Conservation (phyloP, 2,888 invertebrate species). For the Tetheella fluctuosa region DNA sequence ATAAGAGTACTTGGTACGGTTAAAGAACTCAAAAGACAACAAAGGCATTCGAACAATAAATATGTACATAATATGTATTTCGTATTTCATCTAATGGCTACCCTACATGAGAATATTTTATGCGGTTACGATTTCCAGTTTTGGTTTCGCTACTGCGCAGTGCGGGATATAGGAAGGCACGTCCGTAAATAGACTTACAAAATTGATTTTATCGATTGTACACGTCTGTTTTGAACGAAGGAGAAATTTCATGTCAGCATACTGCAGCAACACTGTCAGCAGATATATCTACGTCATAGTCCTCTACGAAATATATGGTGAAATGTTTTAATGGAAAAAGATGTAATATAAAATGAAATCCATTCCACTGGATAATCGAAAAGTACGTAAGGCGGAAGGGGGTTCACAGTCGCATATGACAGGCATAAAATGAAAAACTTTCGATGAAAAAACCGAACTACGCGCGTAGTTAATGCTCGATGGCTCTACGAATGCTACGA, state of each 20-base stretch:
- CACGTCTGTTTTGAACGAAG: not conserved
- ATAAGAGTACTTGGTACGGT: no score
- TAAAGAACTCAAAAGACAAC: no score
- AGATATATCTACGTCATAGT: constrained; percentile 8
- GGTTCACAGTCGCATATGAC: constrained; percentile 42
- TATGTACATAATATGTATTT: no score
- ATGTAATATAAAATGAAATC: constrained; percentile 47
- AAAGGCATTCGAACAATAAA: no score
- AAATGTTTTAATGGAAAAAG: constrained; percentile 44
- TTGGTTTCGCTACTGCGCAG: not conserved
- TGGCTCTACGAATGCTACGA: constrained; percentile 39
- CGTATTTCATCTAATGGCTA: not conserved
- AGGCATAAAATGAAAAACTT: constrained; percentile 16
- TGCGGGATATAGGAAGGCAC: not conserved
- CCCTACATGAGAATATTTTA: not conserved
- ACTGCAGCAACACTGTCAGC: not conserved
- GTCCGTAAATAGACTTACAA: not conserved
- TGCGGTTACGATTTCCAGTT: not conserved
- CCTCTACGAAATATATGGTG: constrained; percentile 19
- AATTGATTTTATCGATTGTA: not conserved
- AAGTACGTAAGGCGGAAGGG: constrained; percentile 45
- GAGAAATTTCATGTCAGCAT: not conserved
- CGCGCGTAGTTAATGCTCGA: constrained; percentile 46
- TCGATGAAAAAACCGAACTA: constrained; percentile 44
- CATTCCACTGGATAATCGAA: constrained; percentile 49